Base-by-base conservation (phyloP, 2,113 vertebrate genomes). In the Anas platyrhynchos region DNA sequence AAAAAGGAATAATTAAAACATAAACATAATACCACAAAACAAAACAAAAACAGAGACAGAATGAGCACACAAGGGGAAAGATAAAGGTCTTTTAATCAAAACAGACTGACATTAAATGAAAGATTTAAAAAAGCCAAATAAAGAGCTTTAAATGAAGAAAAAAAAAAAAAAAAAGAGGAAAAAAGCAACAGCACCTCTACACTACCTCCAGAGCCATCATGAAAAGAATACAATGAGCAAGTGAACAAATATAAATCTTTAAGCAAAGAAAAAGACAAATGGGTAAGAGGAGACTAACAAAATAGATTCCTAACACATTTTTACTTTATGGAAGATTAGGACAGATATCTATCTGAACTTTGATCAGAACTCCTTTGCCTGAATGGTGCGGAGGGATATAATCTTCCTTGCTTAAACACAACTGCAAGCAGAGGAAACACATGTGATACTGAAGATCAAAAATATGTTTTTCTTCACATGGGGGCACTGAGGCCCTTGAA, bases 71-170 rank as follows among this genome's bases (percentile, higher is more conserved):
- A 66, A 77, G 44, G 48, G 75, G 31, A 63, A 67, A 69, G 27
- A 74, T 38, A 90, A 91, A 83, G 65, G 22, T 81, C 32, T 86
- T 91, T 72, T 83, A 78, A 93, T 86, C 52, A 88, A 94, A 95
- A 67, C 7, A 83, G 31, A 79, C 15, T 91, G 71, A 62, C 58
- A 59, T 50, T 89, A 87, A 91, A 73, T 54, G 15, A 89, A 87
- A 85, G 23, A 58, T 84, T 71, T 31, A 9, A 63, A 55, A 36
- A 63, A 31, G 0, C 5, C 29, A 80, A 84, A 62, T n/a, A 32
- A 81, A 86, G 9, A 50, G 6, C 22, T 75, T 71, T 23, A 78
- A 71, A 65, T 72, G 1, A 41, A 41, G 41, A 41, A 41, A 41
- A 41, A 41, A 41, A 41, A 41, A 41, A 41, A 41, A 41, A 41